A percentile compares a stretch with the other conserved stretches of the same genome.
Evolutionary conservation across 2,888 invertebrate species (phyloP).

Genomic region (Amiota mariae): DNA sequence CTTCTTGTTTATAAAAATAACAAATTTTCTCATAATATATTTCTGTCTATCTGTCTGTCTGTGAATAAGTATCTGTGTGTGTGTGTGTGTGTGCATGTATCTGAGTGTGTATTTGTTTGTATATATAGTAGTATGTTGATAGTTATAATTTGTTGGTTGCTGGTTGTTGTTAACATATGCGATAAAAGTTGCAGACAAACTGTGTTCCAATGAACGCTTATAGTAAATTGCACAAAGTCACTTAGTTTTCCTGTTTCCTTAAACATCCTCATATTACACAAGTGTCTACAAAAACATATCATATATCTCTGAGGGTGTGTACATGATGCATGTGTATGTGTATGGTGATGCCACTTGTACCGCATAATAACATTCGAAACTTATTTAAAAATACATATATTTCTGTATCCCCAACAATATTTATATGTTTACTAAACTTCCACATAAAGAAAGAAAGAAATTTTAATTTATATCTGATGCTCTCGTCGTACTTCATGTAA

Average conservation of each 20-base stretch:
- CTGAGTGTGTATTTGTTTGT: too few species aligned
- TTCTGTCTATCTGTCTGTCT: neutral
- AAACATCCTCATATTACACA: neutral
- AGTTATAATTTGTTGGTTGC: neutral
- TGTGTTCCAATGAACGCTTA: slow-evolving; percentile 53
- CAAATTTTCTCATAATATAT: too few species aligned
- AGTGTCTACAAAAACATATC: too few species aligned
- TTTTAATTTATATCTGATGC: too few species aligned
- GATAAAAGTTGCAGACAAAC: slow-evolving; percentile 42
- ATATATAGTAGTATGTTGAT: too few species aligned
- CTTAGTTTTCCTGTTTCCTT: neutral
- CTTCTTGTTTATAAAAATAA: too few species aligned
- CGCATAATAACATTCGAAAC: neutral
- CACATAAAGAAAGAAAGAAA: too few species aligned
- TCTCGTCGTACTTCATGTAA: too few species aligned
- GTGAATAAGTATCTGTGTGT: neutral
- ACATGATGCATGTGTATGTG: too few species aligned
- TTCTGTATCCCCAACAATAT: neutral
- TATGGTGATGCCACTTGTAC: neutral
- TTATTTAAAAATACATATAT: slow-evolving; percentile 1
- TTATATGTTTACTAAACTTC: too few species aligned
- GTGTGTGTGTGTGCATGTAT: too few species aligned
- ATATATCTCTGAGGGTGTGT: neutral
- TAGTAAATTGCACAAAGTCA: slow-evolving; percentile 54
- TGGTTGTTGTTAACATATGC: slow-evolving; percentile 42